Conservation (phyloP, 2,113 vertebrate genomes). For the Heloderma charlesbogerti region DNA sequence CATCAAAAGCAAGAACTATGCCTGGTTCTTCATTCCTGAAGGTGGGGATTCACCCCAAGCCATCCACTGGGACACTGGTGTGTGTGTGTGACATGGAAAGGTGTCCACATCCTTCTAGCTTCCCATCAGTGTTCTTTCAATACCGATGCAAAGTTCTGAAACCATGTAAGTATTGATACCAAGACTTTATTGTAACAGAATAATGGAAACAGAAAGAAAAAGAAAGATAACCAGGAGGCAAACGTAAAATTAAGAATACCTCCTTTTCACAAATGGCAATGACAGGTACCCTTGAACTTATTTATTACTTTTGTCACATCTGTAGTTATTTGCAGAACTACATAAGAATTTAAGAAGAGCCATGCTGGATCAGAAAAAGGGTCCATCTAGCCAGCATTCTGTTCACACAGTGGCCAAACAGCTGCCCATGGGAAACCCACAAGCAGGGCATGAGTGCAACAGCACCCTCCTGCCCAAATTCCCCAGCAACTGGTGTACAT, state of each 20-base stretch:
- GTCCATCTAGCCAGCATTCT: too few species aligned
- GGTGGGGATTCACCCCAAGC: neutral
- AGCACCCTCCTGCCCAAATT: too few species aligned
- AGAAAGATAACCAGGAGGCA: neutral
- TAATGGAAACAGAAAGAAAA: neutral
- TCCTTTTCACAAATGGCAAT: neutral
- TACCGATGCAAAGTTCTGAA: neutral
- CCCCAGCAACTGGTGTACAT: too few species aligned
- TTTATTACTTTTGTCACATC: neutral
- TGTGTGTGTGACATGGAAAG: neutral
- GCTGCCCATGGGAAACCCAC: too few species aligned
- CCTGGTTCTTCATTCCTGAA: neutral
- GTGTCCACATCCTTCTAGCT: neutral
- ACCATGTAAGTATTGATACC: neutral
- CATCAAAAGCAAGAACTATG: neutral
- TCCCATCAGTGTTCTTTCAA: neutral
- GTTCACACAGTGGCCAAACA: too few species aligned
- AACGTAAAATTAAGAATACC: neutral
- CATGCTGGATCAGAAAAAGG: too few species aligned
- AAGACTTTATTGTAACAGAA: neutral
- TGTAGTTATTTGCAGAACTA: neutral
- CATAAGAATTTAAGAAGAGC: too few species aligned
- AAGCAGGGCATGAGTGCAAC: too few species aligned
- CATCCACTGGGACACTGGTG: neutral
- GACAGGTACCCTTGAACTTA: neutral